These are phyloP conservation scores for Chiroxiphia lanceolata DNA, from an alignment of 2,797 vertebrate genomes.

Conservation along the genomic window DNA sequence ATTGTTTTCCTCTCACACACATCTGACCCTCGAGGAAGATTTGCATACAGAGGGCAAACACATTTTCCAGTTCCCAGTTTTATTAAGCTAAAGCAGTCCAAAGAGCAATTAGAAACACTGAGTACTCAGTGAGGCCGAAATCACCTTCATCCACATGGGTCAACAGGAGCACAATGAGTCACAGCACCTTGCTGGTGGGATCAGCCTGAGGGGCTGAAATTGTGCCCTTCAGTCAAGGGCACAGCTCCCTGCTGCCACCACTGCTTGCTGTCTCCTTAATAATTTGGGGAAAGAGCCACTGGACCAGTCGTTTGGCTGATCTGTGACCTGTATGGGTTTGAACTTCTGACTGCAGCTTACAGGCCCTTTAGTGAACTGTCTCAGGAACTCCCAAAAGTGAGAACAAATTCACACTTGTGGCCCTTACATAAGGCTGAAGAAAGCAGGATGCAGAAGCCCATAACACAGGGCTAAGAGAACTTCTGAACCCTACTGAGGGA, in stretches of 20 bases:
- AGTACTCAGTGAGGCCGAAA: not conserved
- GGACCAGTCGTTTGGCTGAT: not conserved
- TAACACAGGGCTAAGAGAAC: not conserved
- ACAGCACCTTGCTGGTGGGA: not conserved
- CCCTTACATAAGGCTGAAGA: not conserved
- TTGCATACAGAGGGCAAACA: not conserved
- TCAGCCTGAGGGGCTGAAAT: not conserved
- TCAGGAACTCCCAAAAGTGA: not conserved
- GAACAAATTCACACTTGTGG: not conserved
- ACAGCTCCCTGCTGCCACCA: not conserved
- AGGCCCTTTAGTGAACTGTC: not conserved
- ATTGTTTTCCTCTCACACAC: not conserved
- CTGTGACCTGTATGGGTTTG: accelerated
- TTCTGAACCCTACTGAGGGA: not conserved
- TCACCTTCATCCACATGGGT: not conserved
- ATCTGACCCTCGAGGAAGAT: not conserved
- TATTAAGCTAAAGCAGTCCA: not conserved
- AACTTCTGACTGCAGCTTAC: not conserved
- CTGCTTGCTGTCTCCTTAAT: not conserved
- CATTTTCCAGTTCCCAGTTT: not conserved
- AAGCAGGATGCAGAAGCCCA: not conserved
- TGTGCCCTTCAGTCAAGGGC: not conserved
- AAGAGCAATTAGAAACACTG: not conserved
- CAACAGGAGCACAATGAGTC: not conserved
- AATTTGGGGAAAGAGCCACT: not conserved